Conservation (phyloP, 2,113 vertebrate genomes). For the Nerophis lumbriciformis region DNA sequence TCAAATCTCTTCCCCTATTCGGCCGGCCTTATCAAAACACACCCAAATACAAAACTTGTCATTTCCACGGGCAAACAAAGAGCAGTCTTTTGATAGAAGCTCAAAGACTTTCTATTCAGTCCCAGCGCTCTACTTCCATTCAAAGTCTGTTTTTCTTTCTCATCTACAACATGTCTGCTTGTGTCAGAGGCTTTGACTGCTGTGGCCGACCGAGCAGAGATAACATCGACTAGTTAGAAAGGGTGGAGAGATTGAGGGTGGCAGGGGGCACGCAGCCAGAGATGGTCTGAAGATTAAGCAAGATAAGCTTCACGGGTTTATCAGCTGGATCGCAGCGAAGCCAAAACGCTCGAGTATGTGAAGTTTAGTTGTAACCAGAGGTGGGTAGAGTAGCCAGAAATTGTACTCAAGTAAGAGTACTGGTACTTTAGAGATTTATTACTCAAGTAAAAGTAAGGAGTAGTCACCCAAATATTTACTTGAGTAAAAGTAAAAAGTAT, state of each 20-base stretch:
- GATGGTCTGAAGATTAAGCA: conserved; percentile 32
- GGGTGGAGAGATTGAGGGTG: conserved; percentile 9
- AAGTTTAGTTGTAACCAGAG: conserved; percentile 33
- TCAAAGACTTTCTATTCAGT: conserved; percentile 49
- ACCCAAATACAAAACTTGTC: conserved; percentile 24
- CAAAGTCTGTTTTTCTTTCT: conserved; percentile 31
- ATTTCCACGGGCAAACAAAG: conserved; percentile 51
- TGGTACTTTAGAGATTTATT: too few species aligned
- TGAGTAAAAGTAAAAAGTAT: too few species aligned
- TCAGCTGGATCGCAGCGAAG: conserved; percentile 7
- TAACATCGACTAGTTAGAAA: conserved; percentile 56
- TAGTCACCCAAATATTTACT: too few species aligned
- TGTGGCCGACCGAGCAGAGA: conserved; percentile 50
- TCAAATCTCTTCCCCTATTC: conserved; percentile 41
- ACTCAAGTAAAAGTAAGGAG: too few species aligned
- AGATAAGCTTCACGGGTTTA: conserved; percentile 10
- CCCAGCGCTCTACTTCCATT: conserved; percentile 37
- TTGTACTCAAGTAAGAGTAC: too few species aligned
- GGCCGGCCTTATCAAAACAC: conserved; percentile 44
- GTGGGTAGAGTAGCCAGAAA: too few species aligned
- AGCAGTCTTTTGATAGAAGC: conserved; percentile 48
- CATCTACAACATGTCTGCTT: conserved; percentile 45
- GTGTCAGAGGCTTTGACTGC: conserved; percentile 55
- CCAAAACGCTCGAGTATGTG: conserved; percentile 11
- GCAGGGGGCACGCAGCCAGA: conserved; percentile 22